Conservation (phyloP, 1,140 invertebrate genomes). For the Holcopasites calliopsidis region DNA sequence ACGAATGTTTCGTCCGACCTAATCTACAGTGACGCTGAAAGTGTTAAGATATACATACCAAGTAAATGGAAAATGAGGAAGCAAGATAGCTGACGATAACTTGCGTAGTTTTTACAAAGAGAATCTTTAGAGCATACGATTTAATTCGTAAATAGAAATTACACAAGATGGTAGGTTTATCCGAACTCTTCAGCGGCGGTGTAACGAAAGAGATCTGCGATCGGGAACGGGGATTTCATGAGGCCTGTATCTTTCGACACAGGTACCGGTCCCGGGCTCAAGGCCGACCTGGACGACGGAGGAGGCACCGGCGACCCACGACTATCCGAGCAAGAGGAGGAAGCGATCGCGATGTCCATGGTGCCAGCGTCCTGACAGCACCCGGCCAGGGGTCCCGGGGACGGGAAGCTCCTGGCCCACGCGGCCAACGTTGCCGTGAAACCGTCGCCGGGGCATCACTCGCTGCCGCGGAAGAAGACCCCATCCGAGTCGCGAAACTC, state of each 20-base stretch:
- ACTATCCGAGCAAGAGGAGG: constrained; percentile 79
- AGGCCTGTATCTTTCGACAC: not conserved
- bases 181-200: no score
- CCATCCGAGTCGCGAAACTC: constrained; percentile 73
- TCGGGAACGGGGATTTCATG: no score
- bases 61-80: no score
- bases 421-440: constrained; percentile 77
- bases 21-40: no score
- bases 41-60: no score
- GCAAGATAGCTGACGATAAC: no score
- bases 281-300: constrained; percentile 66
- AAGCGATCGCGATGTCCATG: constrained; percentile 82
- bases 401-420: constrained; percentile 78
- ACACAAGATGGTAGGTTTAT: no score
- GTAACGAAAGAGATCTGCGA: no score
- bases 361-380: constrained; percentile 84
- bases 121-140: no score
- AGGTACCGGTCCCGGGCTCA: constrained; percentile 64
- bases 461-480: constrained; percentile 82
- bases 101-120: no score
- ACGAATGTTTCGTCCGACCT: no score
- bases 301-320: constrained; percentile 67
- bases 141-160: no score
- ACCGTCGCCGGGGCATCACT: constrained; percentile 81
- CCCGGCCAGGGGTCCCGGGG: constrained; percentile 73